Percentiles rank a stretch among this genome's conserved stretches.
These are phyloP conservation scores for Mesitornis unicolor DNA, from an alignment of 2,113 vertebrate genomes.

Conservation along the genomic window DNA sequence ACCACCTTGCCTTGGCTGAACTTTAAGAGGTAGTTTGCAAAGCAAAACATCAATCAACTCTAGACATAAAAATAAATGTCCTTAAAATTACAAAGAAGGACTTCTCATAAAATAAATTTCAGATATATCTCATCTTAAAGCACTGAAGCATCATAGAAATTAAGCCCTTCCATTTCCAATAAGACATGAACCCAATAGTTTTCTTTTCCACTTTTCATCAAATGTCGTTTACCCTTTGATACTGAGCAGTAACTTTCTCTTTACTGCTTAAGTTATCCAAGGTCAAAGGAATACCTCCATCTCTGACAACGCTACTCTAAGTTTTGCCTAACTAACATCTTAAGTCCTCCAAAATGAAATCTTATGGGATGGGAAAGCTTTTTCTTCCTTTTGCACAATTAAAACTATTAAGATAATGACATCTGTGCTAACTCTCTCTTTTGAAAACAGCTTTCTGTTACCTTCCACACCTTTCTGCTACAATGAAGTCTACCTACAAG, in stretches of 20 bases:
- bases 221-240: background rate
- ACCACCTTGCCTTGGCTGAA: constrained; percentile 16
- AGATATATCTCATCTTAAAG: background rate
- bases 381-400: background rate
- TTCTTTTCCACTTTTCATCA: background rate
- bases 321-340: background rate
- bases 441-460: background rate
- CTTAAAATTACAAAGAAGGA: background rate
- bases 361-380: background rate
- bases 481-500: background rate
- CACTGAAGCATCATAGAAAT: background rate
- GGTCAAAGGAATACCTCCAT: background rate
- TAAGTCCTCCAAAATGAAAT: background rate
- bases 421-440: background rate
- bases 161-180: background rate
- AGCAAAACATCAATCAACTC: constrained; percentile 8
- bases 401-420: background rate
- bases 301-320: background rate
- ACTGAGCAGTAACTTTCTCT: background rate
- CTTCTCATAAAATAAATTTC: background rate
- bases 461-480: background rate
- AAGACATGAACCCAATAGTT: background rate
- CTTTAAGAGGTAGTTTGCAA: constrained; percentile 40
- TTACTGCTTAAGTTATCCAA: background rate
- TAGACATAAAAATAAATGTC: background rate